phyloP scores from a whole-genome alignment of 2,113 vertebrate genomes.

The Phylloscopus whistleri region DNA sequence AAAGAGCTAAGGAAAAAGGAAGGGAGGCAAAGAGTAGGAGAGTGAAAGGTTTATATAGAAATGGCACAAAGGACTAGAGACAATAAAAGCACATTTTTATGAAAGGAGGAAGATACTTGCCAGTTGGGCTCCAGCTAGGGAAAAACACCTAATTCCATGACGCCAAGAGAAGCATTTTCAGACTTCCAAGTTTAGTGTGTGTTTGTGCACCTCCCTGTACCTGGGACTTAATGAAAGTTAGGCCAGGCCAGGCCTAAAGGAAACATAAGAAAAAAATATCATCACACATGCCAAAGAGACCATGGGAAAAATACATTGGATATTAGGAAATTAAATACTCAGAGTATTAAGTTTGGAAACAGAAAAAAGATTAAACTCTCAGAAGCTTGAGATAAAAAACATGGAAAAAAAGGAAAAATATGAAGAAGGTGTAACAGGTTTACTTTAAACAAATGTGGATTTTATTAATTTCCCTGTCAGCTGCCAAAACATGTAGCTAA shows the following conservation, averaged over 20 bases:
- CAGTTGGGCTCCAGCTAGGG: not conserved
- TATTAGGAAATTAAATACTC: not conserved
- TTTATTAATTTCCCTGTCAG: not conserved
- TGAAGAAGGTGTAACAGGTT: not conserved
- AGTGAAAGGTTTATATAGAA: not conserved
- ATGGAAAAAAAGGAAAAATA: not conserved
- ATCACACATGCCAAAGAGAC: not conserved
- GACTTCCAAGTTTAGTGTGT: not conserved
- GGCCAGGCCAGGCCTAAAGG: not conserved
- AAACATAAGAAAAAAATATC: not conserved
- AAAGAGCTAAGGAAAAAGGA: not conserved
- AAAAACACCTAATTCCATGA: not conserved
- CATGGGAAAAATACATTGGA: not conserved
- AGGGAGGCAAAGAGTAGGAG: not conserved
- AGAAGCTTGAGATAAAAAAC: not conserved
- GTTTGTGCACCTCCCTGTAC: not conserved
- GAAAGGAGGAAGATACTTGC: not conserved
- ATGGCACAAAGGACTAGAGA: not conserved
- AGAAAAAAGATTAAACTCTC: not conserved
- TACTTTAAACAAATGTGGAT: not conserved
- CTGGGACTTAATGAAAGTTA: not conserved
- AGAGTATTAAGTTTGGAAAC: not conserved
- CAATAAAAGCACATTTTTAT: not conserved
- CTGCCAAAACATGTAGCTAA: conserved; percentile 21
- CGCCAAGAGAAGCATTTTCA: not conserved